Evolutionary conservation across 2,888 invertebrate genomes (phyloP).

Genomic region (Crepidodera aurea): DNA sequence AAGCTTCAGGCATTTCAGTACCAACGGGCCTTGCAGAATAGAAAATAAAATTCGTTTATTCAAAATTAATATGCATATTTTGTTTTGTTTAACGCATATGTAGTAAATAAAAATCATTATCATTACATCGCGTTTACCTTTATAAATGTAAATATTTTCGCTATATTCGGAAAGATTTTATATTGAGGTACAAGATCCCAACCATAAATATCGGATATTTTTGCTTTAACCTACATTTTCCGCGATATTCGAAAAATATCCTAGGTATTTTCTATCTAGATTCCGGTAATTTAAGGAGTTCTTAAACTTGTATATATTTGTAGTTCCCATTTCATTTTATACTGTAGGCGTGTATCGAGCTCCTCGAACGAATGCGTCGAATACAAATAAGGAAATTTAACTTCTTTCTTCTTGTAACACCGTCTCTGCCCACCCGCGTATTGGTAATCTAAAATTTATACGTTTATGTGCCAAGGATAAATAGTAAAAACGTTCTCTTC

Average conservation of each 20-base stretch:
- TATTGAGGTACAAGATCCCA: too few species aligned
- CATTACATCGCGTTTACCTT: too few species aligned
- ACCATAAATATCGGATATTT: neutral
- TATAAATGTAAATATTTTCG: too few species aligned
- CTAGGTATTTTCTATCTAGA: neutral
- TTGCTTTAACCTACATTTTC: neutral
- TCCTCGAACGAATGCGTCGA: conserved; percentile 20
- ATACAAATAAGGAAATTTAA: conserved; percentile 29
- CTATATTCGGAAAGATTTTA: too few species aligned
- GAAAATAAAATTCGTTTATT: too few species aligned
- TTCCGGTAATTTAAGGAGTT: conserved; percentile 9
- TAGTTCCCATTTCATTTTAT: conserved; percentile 24
- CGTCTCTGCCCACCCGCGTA: conserved; percentile 20
- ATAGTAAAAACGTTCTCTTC: conserved; percentile 9
- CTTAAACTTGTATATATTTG: conserved; percentile 23
- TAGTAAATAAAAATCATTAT: too few species aligned
- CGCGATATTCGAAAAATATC: too few species aligned
- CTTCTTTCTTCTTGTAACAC: conserved; percentile 21
- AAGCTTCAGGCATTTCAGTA: too few species aligned
- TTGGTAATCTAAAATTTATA: conserved; percentile 31
- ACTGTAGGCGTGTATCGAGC: conserved; percentile 27
- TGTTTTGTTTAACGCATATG: too few species aligned
- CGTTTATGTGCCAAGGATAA: conserved; percentile 27
- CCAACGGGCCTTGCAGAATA: too few species aligned
- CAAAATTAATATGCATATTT: too few species aligned